These are phyloP conservation scores for Oceanodroma leucorhoa DNA, from an alignment of 2,797 vertebrate genomes.

Conservation along the genomic window DNA sequence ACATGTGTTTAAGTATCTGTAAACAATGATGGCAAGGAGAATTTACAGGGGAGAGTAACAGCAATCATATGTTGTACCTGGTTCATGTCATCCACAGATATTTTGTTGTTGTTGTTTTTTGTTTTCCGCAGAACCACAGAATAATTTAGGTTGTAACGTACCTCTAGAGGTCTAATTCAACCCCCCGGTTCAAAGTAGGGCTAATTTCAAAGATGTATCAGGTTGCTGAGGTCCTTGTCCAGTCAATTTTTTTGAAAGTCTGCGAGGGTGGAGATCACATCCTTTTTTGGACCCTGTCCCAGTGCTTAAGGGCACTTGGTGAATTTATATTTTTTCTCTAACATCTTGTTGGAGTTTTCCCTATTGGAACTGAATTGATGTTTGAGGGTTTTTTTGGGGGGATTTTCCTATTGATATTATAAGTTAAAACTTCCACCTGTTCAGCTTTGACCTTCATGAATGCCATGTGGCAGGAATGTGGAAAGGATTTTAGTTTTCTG, in stretches of 20 bases:
- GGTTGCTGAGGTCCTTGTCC: background rate
- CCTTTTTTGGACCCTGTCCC: background rate
- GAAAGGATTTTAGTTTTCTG: background rate
- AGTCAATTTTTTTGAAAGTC: background rate
- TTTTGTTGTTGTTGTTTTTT: background rate
- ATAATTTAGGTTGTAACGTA: background rate
- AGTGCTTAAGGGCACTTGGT: background rate
- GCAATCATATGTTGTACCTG: background rate
- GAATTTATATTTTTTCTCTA: background rate
- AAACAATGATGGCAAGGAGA: background rate
- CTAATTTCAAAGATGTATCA: background rate
- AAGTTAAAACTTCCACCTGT: background rate
- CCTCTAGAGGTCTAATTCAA: background rate
- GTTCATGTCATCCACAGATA: background rate
- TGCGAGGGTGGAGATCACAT: background rate
- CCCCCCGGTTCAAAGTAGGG: background rate
- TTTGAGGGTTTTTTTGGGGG: background rate
- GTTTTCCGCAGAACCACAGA: background rate
- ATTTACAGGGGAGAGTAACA: background rate
- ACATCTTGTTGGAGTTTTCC: background rate
- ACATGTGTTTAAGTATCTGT: background rate
- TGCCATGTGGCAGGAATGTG: background rate
- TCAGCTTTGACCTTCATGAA: background rate
- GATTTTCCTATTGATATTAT: background rate
- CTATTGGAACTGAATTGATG: background rate